Conservation (phyloP, 2,113 vertebrate genomes). For the Elaphurus davidianus region DNA sequence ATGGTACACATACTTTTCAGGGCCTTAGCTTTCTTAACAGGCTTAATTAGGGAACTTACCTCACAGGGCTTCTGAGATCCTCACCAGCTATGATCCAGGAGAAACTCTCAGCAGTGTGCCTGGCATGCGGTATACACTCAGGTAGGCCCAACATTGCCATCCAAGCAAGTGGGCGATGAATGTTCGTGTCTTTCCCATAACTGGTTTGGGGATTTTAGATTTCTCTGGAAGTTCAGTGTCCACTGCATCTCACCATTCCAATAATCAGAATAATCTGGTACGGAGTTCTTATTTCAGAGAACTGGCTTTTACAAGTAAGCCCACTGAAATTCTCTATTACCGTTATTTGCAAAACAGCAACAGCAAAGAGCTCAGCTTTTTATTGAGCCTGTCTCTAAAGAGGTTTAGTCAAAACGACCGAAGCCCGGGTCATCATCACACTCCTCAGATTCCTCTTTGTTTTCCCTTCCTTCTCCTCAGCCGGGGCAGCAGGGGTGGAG, state of each 20-base stretch:
- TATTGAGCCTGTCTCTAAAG: background rate
- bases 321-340: background rate
- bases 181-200: background rate
- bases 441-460: background rate
- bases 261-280: too few species aligned
- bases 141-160: background rate
- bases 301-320: background rate
- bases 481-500: background rate
- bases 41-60: background rate
- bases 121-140: background rate
- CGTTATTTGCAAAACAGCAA: background rate
- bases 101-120: background rate
- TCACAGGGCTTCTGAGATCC: background rate
- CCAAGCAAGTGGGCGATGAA: too few species aligned
- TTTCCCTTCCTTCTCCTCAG: background rate
- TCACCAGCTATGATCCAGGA: background rate
- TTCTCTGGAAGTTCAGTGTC: background rate
- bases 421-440: background rate
- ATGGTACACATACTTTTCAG: too few species aligned
- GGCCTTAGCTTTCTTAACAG: background rate
- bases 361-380: background rate
- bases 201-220: background rate
- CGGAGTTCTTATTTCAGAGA: background rate
- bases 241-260: background rate
- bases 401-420: background rate